Base-by-base conservation (phyloP, 2,888 invertebrate genomes). In the Philereme transversata region DNA sequence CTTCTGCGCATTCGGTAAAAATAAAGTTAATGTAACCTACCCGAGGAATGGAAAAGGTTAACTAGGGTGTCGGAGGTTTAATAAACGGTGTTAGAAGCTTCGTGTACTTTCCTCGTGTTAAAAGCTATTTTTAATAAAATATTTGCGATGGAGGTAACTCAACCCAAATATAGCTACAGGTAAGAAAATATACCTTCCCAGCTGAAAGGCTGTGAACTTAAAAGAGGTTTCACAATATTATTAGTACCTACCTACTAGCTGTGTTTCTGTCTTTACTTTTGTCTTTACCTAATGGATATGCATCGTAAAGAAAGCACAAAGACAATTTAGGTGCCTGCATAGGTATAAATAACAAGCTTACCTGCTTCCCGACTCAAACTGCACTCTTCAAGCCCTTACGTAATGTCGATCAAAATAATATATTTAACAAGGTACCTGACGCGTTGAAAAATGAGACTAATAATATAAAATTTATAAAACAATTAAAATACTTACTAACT, bases 51-150 rank as follows among this genome's bases (percentile, higher is more conserved):
- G 40, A 60, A 65, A 68, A 70, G 65, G 70, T 68, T 70, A 68
- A 70, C 68, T 67, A 70, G 66, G 68, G 67, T 68, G 70, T 66
- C 61, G 60, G 65, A 52, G 67, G 68, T 67, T 70, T 65, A 68
- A 70, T 70, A 70, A 70, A 65, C 59, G 69, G 67, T 51, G 64
- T 62, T 68, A 66, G 65, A 60, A 68, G 68, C 66, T 67, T 40
- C 59, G 58, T 65, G 62, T 62, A 64, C 60, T 68, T 67, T 68
- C 57, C 62, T 50, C 62, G 66, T 53, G 60, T 67, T 70, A 65
- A 68, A 62, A 65, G 61, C 61, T 56, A 59, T 65, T 65, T 61
- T 62, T 65, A 60, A 69, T 71, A 66, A 66, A 71, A 67, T 67
- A 69, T 70, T 68, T 64, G 69, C 62, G 52, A 60, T 60, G 51